Conservation (phyloP, 37 sponge, comb jelly and placozoan species). For the Aplysina aerophoba region DNA sequence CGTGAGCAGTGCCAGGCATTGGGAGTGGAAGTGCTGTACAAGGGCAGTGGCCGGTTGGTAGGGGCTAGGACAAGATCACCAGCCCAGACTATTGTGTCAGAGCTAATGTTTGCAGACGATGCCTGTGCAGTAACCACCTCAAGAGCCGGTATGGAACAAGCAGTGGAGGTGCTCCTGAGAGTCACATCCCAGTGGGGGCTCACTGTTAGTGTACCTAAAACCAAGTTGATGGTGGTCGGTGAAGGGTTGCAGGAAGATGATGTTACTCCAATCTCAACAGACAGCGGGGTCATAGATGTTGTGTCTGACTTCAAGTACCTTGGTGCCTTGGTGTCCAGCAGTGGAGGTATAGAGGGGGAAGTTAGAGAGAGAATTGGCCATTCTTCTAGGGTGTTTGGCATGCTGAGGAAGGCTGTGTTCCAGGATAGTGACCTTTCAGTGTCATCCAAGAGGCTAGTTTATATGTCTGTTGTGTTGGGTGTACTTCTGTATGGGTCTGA, state of each 20-base stretch:
- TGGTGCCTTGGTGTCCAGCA: conserved; percentile 27
- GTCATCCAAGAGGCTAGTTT: conserved; percentile 34
- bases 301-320: conserved; percentile 51
- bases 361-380: conserved; percentile 29
- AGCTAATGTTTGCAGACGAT: conserved; percentile 10
- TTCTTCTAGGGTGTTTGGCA: conserved; percentile 41
- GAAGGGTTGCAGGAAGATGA: neutral
- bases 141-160: conserved; percentile 29
- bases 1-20: neutral
- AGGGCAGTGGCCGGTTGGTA: conserved; percentile 36
- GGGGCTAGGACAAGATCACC: conserved; percentile 16
- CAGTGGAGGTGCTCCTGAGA: neutral
- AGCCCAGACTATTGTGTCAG: neutral
- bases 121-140: neutral
- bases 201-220: conserved; percentile 33
- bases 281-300: conserved; percentile 25
- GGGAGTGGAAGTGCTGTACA: conserved; percentile 29
- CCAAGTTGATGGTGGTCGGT: conserved; percentile 14
- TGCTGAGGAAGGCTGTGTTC: conserved; percentile 28
- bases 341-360: conserved; percentile 27
- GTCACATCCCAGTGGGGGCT: conserved; percentile 27
- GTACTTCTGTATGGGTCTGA: conserved; percentile 13
- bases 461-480: conserved; percentile 8
- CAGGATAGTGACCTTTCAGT: neutral
- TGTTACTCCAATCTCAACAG: neutral